Base-by-base conservation (phyloP, 2,113 vertebrate genomes). In the Seriola aureovittata region DNA sequence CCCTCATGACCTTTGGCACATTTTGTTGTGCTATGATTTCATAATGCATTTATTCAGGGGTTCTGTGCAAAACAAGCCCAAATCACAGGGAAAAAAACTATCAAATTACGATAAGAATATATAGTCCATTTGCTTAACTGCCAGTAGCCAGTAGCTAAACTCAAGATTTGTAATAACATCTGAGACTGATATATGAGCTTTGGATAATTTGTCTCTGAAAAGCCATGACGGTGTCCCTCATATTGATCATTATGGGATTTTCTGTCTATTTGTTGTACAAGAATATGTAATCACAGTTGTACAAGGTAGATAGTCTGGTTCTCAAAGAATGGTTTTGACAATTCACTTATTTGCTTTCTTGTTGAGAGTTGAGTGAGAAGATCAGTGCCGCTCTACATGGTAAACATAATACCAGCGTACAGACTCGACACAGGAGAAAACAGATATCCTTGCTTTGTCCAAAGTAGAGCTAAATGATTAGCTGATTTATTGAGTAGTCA, bases 1-100 rank as follows among this genome's bases (percentile, higher is more conserved):
- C 62, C 65, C 46, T 44, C 14, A 13, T 88, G 85, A 90, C 82
- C 88, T 91, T 85, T 90, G 83, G 62, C 85, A 85, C 74, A 87
- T 75, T 92, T 86, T 65, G 52, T 85, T 87, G 48, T 54, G 19
- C 25, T 69, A 32, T 65, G 75, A 57, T 84, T 86, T 77, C 54
- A 52, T 74, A 52, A 74, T 70, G 2, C 19, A 75, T 79, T 74
- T 71, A 62, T 87, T 73, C 21, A 48, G 46, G 13, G 71, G 0
- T 60, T 75, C 19, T 34, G 19, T 60, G 50, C 52, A 78, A 80
- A 87, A 66, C 46, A 55, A 46, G 1, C 10, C 57, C 48, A 40
- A 63, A 63, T 34, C 1, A 48, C 40, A 10, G 40, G 8, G 72
- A 42, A 38, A 5, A 29, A 64, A 29, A 60, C 2, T 12, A 29